Conservation (phyloP, 2,888 invertebrate genomes). For the Abrostola triplasia region DNA sequence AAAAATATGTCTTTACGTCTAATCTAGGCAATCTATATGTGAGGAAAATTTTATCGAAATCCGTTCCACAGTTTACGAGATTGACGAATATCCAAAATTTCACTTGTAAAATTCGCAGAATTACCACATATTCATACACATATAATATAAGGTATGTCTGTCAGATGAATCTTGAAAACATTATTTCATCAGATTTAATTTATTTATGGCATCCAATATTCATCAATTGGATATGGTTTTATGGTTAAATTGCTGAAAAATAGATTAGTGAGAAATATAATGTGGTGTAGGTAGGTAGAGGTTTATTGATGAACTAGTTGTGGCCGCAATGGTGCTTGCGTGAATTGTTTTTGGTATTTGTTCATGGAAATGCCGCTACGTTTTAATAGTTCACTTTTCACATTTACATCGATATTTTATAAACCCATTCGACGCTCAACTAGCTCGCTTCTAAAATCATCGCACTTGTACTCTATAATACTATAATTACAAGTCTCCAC, state of each 20-base stretch:
- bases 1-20: too few relatives aligned
- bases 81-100: too few relatives aligned
- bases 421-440: too few relatives aligned
- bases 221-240: not conserved
- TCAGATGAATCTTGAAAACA: not conserved
- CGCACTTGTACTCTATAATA: too few relatives aligned
- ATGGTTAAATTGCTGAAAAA: not conserved
- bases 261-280: not conserved
- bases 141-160: not conserved
- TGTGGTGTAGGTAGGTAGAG: not conserved
- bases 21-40: too few relatives aligned
- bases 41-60: too few relatives aligned
- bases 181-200: constrained; percentile 1
- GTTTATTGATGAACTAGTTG: not conserved
- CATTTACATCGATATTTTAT: too few relatives aligned
- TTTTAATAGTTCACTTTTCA: not conserved
- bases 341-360: not conserved
- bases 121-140: not conserved
- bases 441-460: too few relatives aligned
- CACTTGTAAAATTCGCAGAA: not conserved
- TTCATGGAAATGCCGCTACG: not conserved
- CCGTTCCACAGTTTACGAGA: too few relatives aligned
- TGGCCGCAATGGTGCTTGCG: not conserved
- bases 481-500: not conserved
- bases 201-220: constrained; percentile 1